Percentiles rank a stretch among this genome's conserved stretches.
phyloP scores from a whole-genome alignment of 1,140 invertebrate species.

The Drosophila miranda region DNA sequence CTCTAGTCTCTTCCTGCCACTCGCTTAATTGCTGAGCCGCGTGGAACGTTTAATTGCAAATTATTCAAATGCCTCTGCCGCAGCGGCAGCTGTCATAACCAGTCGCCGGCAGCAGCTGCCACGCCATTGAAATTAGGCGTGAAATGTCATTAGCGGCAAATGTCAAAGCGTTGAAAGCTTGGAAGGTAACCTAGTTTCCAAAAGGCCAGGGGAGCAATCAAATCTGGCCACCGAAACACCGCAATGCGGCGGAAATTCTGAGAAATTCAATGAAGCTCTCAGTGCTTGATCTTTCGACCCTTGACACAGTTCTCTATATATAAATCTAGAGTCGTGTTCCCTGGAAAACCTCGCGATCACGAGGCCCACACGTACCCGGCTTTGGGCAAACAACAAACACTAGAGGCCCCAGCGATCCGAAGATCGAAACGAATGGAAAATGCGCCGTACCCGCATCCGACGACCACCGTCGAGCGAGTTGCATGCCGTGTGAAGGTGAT shows the following conservation, averaged over 20 bases:
- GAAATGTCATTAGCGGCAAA: slow-evolving; percentile 67
- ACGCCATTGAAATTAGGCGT: slow-evolving; percentile 66
- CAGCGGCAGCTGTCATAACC: slow-evolving; percentile 73
- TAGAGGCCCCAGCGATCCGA: slow-evolving; percentile 17
- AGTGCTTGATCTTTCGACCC: too few species aligned
- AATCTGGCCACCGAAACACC: too few species aligned
- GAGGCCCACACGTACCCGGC: slow-evolving; percentile 19
- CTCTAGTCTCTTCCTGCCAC: slow-evolving; percentile 11
- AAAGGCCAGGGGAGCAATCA: background rate
- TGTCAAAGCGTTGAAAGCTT: slow-evolving; percentile 54
- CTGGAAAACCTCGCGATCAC: too few species aligned
- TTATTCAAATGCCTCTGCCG: slow-evolving; percentile 69
- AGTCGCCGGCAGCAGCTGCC: slow-evolving; percentile 44
- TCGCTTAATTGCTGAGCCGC: slow-evolving; percentile 53
- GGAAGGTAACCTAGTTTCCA: slow-evolving; percentile 14
- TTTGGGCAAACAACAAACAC: slow-evolving; percentile 5
- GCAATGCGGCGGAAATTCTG: background rate
- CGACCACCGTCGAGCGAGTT: slow-evolving; percentile 23
- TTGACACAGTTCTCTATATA: slow-evolving; percentile 25
- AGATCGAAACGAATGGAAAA: slow-evolving; percentile 48
- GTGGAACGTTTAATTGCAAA: slow-evolving; percentile 75
- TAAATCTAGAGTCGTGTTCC: slow-evolving; percentile 20
- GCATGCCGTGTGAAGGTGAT: slow-evolving; percentile 72
- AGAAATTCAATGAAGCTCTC: too few species aligned
- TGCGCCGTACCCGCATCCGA: slow-evolving; percentile 54